Evolutionary conservation across 2,797 vertebrate species (phyloP).

Genomic region (Girardinus metallicus): DNA sequence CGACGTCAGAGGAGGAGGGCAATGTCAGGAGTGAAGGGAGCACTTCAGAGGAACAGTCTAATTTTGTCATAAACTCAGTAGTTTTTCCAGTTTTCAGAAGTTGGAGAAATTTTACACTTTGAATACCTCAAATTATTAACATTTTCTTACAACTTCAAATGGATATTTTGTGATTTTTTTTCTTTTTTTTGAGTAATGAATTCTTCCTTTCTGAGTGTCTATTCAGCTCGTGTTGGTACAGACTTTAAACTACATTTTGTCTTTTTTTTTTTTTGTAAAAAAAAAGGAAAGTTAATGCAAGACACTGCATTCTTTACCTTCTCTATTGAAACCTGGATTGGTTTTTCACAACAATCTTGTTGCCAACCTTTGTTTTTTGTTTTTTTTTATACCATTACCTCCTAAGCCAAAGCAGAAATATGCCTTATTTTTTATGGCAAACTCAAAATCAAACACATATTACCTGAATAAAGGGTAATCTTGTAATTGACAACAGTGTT

Average conservation of each 20-base stretch:
- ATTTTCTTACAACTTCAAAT: neutral
- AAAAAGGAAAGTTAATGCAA: neutral
- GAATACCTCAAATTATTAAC: neutral
- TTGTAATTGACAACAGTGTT: neutral
- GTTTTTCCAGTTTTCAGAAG: neutral
- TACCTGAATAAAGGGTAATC: neutral
- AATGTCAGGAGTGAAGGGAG: constrained; percentile 7
- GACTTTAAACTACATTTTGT: neutral
- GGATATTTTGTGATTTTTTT: neutral
- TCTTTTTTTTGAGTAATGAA: neutral
- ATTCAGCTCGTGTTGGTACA: neutral
- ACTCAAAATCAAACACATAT: neutral
- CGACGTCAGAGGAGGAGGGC: constrained; percentile 19
- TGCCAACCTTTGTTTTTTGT: neutral
- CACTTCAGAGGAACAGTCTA: neutral
- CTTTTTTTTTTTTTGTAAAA: neutral
- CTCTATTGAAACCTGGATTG: neutral
- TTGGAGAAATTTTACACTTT: neutral
- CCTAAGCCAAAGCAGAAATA: neutral
- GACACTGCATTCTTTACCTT: neutral
- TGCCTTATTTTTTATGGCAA: neutral
- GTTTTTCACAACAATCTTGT: neutral
- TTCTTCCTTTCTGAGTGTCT: neutral
- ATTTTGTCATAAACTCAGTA: neutral
- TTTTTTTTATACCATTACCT: neutral